Evolutionary conservation across 2,797 vertebrate genomes (phyloP), one percentile per base, ranked within the genome.

Genomic region (Echiichthys vipera): DNA sequence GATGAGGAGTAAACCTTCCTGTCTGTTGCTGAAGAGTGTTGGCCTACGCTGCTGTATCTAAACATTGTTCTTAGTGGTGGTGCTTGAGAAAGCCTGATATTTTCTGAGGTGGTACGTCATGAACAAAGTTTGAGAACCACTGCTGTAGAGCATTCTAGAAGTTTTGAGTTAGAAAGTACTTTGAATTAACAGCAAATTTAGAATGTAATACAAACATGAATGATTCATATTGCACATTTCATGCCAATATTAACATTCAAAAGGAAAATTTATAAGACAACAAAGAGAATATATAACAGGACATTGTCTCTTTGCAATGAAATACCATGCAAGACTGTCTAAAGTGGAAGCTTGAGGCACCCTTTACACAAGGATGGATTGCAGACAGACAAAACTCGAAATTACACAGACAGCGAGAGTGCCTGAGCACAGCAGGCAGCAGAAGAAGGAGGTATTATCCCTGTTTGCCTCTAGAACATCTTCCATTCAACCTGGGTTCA

Each of bases 101-200:
- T n/a, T n/a, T n/a, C n/a, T n/a, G n/a, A n/a, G n/a, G n/a, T n/a
- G n/a, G n/a, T n/a, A n/a, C n/a, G n/a, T n/a, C n/a, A n/a, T n/a
- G n/a, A n/a, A n/a, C n/a, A n/a, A n/a, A n/a, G n/a, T n/a, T n/a
- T n/a, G n/a, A n/a, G n/a, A n/a, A n/a, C n/a, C n/a, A n/a, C 34
- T 69, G 37, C 50, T 61, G 2, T 5, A 10, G 8, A 22, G 56
- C 17, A 4, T 24, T 39, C 11, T 6, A 40, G 14, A 49, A 4
- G 27, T 27, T 58, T 45, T 15, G 9, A 37, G 3, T 68, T 66
- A 32, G 3, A 17, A 74, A 24, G 64, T n/a, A n/a, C 17, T 55
- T 61, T 79, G 63, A 74, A 63, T 65, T 53, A 66, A 37, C 11
- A 18, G 51, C 17, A 45, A 7, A 47, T 57, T 64, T 61, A 62